Percentiles rank a stretch among this genome's conserved stretches.
phyloP scores from a whole-genome alignment of 2,888 invertebrate genomes.

The Lordiphosa andalusiaca region DNA sequence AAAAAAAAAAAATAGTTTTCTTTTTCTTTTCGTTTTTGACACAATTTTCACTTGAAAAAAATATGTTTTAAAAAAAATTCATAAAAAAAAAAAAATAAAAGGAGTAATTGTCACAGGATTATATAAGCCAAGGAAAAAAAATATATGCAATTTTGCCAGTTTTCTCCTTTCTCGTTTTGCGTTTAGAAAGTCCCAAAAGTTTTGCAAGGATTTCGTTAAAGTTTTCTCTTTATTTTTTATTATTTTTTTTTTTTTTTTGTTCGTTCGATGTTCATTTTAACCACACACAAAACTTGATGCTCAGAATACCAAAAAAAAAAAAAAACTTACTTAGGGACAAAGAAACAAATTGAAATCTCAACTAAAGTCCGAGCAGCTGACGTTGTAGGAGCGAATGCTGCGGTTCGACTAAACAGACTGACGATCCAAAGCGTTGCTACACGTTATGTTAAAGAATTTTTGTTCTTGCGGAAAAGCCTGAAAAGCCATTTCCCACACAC shows the following conservation, averaged over 20 bases:
- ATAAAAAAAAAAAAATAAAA: constrained; percentile 28
- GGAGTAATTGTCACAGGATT: constrained; percentile 13
- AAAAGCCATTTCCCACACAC: constrained; percentile 64
- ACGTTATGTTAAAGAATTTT: constrained; percentile 80
- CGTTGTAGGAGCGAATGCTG: constrained; percentile 81
- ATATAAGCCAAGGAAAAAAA: too few species aligned
- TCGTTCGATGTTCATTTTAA: background rate
- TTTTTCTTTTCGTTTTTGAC: constrained; percentile 11
- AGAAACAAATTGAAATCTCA: constrained; percentile 80
- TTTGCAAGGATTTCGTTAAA: too few species aligned
- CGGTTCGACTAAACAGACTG: constrained; percentile 81
- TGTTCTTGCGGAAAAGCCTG: constrained; percentile 67
- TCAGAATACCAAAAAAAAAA: background rate
- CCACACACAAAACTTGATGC: constrained; percentile 24
- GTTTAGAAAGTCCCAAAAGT: too few species aligned
- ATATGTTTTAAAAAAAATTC: constrained; percentile 57
- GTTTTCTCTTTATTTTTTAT: too few species aligned
- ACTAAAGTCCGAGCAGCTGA: constrained; percentile 81
- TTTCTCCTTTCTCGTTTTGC: constrained; percentile 5
- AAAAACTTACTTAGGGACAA: constrained; percentile 81
- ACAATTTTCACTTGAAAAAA: constrained; percentile 58
- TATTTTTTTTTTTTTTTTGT: too few species aligned
- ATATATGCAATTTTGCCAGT: background rate
- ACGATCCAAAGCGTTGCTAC: constrained; percentile 80
- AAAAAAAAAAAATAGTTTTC: constrained; percentile 39